phyloP scores from a whole-genome alignment of 2,113 vertebrate species.

The Apistogramma diplotaenia region DNA sequence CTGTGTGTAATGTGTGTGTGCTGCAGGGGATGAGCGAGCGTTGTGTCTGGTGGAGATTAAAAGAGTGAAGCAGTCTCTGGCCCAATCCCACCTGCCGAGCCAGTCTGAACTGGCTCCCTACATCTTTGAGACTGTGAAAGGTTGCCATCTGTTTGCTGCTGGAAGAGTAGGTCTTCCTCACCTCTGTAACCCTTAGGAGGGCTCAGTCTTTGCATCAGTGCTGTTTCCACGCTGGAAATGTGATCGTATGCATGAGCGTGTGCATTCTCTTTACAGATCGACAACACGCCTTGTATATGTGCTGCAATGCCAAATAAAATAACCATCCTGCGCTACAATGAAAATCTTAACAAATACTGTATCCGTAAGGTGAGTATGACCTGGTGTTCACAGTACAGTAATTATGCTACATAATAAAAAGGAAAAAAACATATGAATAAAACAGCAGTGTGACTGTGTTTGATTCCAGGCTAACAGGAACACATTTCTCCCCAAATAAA shows the following conservation, averaged over 20 bases:
- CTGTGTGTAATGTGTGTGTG: conserved; percentile 16
- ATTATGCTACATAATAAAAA: neutral
- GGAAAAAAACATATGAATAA: neutral
- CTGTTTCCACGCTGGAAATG: neutral
- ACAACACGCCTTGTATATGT: conserved; percentile 93
- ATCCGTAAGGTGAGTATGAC: conserved; percentile 87
- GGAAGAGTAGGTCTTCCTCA: conserved; percentile 82
- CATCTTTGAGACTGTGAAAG: conserved; percentile 95
- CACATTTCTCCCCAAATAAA: neutral
- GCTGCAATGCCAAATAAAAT: conserved; percentile 97
- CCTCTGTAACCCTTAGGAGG: neutral
- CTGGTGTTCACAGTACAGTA: neutral
- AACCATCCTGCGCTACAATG: conserved; percentile 92
- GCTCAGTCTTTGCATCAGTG: neutral
- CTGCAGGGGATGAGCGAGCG: conserved; percentile 91
- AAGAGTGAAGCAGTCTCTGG: conserved; percentile 94
- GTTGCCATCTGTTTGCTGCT: conserved; percentile 94
- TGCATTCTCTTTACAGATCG: conserved; percentile 80
- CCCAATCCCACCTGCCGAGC: conserved; percentile 94
- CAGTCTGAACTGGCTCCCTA: conserved; percentile 90
- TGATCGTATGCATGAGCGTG: neutral
- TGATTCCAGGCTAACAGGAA: too few relatives aligned
- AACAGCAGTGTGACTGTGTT: too few relatives aligned
- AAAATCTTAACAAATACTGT: conserved; percentile 95
- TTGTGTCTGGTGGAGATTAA: conserved; percentile 95